Evolutionary conservation across 2,888 invertebrate species (phyloP).

Genomic region (Lasioglossum pauxillum): DNA sequence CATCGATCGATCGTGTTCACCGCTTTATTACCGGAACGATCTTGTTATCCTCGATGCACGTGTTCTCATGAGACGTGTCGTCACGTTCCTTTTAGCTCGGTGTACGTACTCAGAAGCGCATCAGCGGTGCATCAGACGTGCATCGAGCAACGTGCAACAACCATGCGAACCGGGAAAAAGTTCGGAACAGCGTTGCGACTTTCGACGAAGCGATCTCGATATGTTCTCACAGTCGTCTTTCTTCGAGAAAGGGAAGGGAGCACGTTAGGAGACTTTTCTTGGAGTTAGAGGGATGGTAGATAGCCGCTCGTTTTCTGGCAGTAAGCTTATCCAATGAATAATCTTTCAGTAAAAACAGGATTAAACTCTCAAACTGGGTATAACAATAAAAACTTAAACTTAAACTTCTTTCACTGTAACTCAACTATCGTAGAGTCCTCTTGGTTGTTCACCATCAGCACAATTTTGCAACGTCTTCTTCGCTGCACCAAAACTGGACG

Average conservation of each 20-base stretch:
- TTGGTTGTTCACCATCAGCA: not conserved
- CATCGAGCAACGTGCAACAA: constrained; percentile 45
- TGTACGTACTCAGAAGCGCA: constrained; percentile 42
- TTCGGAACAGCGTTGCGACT: constrained; percentile 5
- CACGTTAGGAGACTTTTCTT: not conserved
- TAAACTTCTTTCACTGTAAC: too few relatives aligned
- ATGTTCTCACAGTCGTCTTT: constrained; percentile 61
- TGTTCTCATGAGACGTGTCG: constrained; percentile 48
- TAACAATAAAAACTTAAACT: not conserved
- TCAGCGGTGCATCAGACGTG: constrained; percentile 41
- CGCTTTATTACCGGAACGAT: constrained; percentile 45
- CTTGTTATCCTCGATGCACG: constrained; percentile 56
- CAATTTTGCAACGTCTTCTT: not conserved
- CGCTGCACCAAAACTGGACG: not conserved
- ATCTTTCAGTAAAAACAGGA: not conserved
- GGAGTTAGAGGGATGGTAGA: too few relatives aligned
- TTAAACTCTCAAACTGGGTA: not conserved
- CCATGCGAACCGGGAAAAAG: constrained; percentile 17
- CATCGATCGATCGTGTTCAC: constrained; percentile 31
- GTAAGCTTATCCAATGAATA: too few relatives aligned
- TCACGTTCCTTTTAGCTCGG: constrained; percentile 52
- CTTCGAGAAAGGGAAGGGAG: constrained; percentile 51
- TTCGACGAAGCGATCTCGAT: constrained; percentile 27
- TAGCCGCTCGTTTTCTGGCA: too few relatives aligned
- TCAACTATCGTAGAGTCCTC: not conserved